Percentiles rank a stretch among this genome's conserved stretches.
These are phyloP conservation scores for Ranitomeya variabilis DNA, from an alignment of 2,113 vertebrate species.

Conservation along the genomic window DNA sequence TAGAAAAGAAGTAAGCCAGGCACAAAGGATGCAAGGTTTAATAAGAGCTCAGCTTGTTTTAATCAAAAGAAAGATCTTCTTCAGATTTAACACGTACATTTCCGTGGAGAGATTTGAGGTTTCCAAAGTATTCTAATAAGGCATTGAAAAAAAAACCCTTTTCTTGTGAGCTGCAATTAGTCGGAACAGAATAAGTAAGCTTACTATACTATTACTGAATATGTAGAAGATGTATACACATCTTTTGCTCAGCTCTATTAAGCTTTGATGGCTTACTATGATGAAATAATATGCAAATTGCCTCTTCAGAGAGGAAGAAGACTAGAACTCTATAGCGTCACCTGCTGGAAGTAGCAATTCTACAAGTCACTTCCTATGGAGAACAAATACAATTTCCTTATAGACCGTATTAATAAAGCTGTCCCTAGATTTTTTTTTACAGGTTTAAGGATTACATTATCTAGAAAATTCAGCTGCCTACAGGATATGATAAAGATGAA, in stretches of 20 bases:
- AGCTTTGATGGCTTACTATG: too few relatives aligned
- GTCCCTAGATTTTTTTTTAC: too few relatives aligned
- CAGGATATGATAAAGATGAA: too few relatives aligned
- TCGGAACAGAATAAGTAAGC: background rate
- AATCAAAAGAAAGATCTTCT: constrained; percentile 16
- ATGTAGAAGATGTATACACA: background rate
- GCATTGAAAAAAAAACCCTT: constrained; percentile 11
- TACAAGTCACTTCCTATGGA: too few relatives aligned
- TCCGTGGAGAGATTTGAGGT: background rate
- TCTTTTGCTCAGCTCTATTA: background rate
- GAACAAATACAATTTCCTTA: too few relatives aligned
- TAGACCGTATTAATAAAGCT: too few relatives aligned
- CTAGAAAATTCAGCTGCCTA: too few relatives aligned
- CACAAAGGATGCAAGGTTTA: background rate
- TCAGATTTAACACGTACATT: background rate
- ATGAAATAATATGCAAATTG: too few relatives aligned
- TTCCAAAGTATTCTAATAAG: background rate
- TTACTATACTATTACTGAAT: background rate
- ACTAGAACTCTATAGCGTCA: too few relatives aligned
- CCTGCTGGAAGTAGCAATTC: too few relatives aligned
- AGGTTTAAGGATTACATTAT: too few relatives aligned
- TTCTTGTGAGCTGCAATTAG: background rate
- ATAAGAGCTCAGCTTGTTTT: constrained; percentile 18
- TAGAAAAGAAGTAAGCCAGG: constrained; percentile 17
- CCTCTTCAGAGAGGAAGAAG: too few relatives aligned